Evolutionary conservation across 2,113 vertebrate genomes (phyloP).

Genomic region (Antechinus flavipes): DNA sequence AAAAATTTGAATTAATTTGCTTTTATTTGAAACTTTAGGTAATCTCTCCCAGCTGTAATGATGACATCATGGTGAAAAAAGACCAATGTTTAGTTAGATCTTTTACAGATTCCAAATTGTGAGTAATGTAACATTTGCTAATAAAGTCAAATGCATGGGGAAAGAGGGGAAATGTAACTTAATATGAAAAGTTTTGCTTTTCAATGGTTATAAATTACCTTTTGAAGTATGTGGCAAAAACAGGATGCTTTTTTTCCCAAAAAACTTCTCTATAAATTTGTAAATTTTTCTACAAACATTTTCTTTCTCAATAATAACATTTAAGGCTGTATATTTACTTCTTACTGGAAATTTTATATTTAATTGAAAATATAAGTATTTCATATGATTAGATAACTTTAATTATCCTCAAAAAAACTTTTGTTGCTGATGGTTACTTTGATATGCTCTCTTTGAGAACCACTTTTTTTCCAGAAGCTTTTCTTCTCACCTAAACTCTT

Average conservation of each 20-base stretch:
- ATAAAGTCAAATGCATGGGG: not conserved
- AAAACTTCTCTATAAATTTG: not conserved
- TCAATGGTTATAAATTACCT: not conserved
- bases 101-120: slow-evolving; percentile 98
- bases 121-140: slow-evolving; percentile 81
- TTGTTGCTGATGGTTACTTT: not conserved
- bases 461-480: not conserved
- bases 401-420: not conserved
- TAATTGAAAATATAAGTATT: not conserved
- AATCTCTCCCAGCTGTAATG: slow-evolving; percentile 96
- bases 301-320: not conserved
- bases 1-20: slow-evolving; percentile 39
- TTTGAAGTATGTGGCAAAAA: not conserved
- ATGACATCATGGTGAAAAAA: slow-evolving; percentile 95
- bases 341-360: not conserved
- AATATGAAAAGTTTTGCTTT: not conserved
- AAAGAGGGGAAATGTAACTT: not conserved
- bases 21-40: slow-evolving; percentile 87
- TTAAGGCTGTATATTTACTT: not conserved
- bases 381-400: not conserved
- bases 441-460: not conserved
- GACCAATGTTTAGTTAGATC: slow-evolving; percentile 97
- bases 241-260: not conserved
- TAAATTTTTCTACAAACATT: not conserved
- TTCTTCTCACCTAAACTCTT: not conserved